Percentiles rank a stretch among this genome's conserved stretches.
Evolutionary conservation across 2,113 vertebrate genomes (phyloP).

Genomic region (Oryzias celebensis): DNA sequence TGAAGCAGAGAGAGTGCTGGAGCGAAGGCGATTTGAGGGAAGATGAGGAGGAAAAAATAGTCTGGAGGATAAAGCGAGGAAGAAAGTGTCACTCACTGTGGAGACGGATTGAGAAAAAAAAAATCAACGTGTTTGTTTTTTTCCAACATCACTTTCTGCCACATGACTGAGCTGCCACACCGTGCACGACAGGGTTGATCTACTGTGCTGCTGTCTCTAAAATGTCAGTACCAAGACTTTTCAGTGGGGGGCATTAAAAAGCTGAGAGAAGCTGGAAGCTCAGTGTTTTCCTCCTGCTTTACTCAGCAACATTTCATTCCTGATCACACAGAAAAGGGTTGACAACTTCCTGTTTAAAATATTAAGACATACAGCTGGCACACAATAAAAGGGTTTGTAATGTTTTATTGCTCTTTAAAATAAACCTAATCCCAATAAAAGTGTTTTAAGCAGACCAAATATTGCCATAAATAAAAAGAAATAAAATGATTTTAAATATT

Average conservation of each 20-base stretch:
- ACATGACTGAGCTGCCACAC: slow-evolving; percentile 28
- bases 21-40: not conserved
- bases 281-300: not conserved
- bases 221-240: slow-evolving; percentile 42
- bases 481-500: too few relatives aligned
- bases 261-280: slow-evolving; percentile 6
- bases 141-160: slow-evolving; percentile 19
- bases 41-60: not conserved
- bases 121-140: slow-evolving; percentile 30
- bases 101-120: slow-evolving; percentile 1
- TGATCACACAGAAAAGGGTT: not conserved
- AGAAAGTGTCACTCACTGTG: not conserved
- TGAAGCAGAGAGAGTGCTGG: not conserved
- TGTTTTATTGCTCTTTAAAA: too few relatives aligned
- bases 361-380: too few relatives aligned
- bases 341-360: not conserved
- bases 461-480: too few relatives aligned
- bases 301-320: slow-evolving; percentile 3
- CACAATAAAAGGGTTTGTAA: too few relatives aligned
- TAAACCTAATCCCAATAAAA: too few relatives aligned
- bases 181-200: slow-evolving; percentile 13
- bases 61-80: not conserved
- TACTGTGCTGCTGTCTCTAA: slow-evolving; percentile 1
- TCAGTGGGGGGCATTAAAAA: slow-evolving; percentile 57
- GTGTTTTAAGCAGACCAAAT: too few relatives aligned